A percentile compares a stretch with the other conserved stretches of the same genome.
Conservation (phyloP, 2,113 vertebrate species). For the Tringa solitaria region DNA sequence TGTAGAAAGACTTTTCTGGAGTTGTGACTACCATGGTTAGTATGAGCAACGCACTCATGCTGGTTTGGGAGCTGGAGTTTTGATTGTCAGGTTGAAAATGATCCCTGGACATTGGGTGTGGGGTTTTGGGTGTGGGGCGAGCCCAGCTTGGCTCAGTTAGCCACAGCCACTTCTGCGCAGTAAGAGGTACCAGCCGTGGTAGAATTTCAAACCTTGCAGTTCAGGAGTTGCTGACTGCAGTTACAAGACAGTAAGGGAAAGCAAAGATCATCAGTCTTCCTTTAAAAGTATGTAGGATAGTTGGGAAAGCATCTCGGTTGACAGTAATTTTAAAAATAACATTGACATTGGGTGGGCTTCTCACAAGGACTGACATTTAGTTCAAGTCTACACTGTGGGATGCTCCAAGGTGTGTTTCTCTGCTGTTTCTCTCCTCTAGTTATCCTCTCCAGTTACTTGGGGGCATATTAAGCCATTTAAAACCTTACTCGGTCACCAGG, state of each 20-base stretch:
- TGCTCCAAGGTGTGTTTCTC: background rate
- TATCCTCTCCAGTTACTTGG: background rate
- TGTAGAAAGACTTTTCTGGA: background rate
- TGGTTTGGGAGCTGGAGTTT: background rate
- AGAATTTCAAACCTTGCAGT: background rate
- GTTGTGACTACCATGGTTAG: background rate
- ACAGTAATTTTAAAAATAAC: background rate
- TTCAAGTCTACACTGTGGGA: background rate
- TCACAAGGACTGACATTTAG: background rate
- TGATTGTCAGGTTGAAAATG: background rate
- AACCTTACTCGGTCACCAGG: background rate
- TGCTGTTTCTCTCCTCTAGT: background rate
- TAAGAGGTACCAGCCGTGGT: rapidly evolving
- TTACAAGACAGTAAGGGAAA: background rate
- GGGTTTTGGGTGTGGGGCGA: rapidly evolving
- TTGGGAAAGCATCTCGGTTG: background rate
- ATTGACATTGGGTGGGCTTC: background rate
- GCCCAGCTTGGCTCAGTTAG: background rate
- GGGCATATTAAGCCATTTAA: background rate
- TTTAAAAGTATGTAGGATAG: background rate
- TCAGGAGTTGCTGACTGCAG: background rate
- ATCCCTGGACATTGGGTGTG: background rate
- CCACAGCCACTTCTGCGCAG: background rate
- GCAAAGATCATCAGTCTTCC: background rate
- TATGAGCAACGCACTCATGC: background rate